phyloP scores from a whole-genome alignment of 2,797 vertebrate species.

The Ctenosaura bakeri region DNA sequence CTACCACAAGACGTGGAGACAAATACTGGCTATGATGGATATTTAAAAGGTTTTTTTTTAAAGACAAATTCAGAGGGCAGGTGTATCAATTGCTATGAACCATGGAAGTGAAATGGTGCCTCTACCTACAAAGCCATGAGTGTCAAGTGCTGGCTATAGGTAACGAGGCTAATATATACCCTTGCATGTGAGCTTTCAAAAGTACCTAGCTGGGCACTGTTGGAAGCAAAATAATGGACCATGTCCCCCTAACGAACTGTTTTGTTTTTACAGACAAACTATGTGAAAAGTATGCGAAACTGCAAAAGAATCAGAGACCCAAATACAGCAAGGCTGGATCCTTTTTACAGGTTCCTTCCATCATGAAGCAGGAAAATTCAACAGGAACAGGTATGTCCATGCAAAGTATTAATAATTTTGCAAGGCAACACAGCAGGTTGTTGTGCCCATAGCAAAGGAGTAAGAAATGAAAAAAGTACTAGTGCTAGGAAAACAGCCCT shows the following conservation, averaged over 20 bases:
- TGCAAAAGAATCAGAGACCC: neutral
- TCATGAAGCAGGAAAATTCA: neutral
- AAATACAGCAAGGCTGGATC: conserved; percentile 1
- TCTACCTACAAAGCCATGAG: neutral
- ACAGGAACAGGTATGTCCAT: conserved; percentile 3
- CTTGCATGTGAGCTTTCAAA: neutral
- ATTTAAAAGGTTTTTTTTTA: neutral
- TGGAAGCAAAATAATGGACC: neutral
- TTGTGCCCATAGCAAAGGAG: neutral
- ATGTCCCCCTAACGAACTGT: neutral
- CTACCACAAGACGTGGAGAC: neutral
- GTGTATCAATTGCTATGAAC: neutral
- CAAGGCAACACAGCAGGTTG: neutral
- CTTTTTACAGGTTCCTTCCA: neutral
- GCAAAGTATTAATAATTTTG: conserved; percentile 14
- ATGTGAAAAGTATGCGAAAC: neutral
- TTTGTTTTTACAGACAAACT: neutral
- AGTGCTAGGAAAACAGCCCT: conserved; percentile 9
- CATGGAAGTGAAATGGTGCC: neutral
- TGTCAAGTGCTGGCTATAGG: neutral
- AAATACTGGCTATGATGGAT: neutral
- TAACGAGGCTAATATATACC: neutral
- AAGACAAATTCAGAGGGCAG: neutral
- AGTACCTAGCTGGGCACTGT: neutral
- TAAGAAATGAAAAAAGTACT: conserved; percentile 1